Evolutionary conservation across 2,888 invertebrate species (phyloP).

Genomic region (Galerucella nymphaeae): DNA sequence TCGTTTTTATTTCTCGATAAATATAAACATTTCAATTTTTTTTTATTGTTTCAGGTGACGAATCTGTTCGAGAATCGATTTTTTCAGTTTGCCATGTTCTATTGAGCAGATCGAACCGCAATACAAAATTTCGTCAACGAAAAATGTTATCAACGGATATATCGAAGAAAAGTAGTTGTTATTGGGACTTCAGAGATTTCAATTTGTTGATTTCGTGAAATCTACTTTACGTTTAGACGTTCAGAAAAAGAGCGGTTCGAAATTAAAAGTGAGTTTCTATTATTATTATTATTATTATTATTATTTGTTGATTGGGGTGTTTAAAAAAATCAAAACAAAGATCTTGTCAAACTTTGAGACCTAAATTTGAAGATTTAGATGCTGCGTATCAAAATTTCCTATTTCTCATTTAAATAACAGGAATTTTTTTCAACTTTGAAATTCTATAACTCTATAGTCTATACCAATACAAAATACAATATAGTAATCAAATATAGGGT

Average conservation of each 20-base stretch:
- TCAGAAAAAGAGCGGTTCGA: slow-evolving; percentile 14
- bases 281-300: not conserved
- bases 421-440: too few species aligned
- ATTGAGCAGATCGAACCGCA: slow-evolving; percentile 9
- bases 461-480: too few species aligned
- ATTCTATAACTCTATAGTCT: too few species aligned
- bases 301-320: too few species aligned
- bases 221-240: slow-evolving; percentile 8
- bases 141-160: slow-evolving; percentile 35
- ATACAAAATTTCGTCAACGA: slow-evolving; percentile 14
- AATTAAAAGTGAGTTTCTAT: slow-evolving; percentile 4
- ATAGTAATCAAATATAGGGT: too few species aligned
- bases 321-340: too few species aligned
- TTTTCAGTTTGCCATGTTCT: not conserved
- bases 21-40: not conserved
- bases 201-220: slow-evolving; percentile 38
- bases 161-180: slow-evolving; percentile 33
- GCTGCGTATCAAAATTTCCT: too few species aligned
- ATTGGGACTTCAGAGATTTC: slow-evolving; percentile 33
- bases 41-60: slow-evolving; percentile 19
- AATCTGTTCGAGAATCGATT: slow-evolving; percentile 2
- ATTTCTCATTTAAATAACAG: too few species aligned
- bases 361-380: too few species aligned
- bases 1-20: not conserved
- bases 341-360: too few species aligned